A percentile compares a stretch with the other conserved stretches of the same genome.
phyloP scores from a whole-genome alignment of 2,797 vertebrate genomes.

The Pogonophryne albipinna region DNA sequence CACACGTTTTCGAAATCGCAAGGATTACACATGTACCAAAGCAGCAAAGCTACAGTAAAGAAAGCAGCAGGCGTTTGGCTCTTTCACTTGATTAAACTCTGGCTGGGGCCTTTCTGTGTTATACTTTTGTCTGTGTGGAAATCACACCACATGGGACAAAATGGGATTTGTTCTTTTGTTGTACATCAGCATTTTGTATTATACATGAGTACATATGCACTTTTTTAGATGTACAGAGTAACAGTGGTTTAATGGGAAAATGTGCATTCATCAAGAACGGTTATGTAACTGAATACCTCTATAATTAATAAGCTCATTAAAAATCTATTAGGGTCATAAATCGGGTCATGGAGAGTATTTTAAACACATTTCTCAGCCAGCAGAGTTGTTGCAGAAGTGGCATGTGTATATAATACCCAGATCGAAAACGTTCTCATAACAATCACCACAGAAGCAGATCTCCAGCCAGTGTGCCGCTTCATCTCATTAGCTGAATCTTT shows the following conservation, averaged over 20 bases:
- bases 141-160: too few relatives aligned
- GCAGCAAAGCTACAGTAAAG: too few relatives aligned
- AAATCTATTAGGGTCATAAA: neutral
- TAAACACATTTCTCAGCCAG: neutral
- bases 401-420: neutral
- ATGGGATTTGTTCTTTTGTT: neutral
- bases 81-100: too few relatives aligned
- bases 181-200: neutral
- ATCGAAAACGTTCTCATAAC: constrained; percentile 1
- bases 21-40: too few relatives aligned
- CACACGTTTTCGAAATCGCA: too few relatives aligned
- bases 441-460: constrained; percentile 8
- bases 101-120: too few relatives aligned
- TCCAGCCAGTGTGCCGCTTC: constrained; percentile 2
- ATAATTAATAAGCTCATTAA: constrained; percentile 13
- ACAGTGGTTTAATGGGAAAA: neutral
- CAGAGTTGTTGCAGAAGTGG: neutral
- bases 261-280: constrained; percentile 6
- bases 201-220: neutral
- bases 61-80: too few relatives aligned
- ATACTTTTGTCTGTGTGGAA: too few relatives aligned
- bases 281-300: neutral
- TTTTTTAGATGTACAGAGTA: neutral
- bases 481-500: constrained; percentile 46
- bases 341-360: neutral